These are phyloP conservation scores for Triops longicaudatus DNA, from an alignment of 1,140 invertebrate genomes.

Conservation along the genomic window DNA sequence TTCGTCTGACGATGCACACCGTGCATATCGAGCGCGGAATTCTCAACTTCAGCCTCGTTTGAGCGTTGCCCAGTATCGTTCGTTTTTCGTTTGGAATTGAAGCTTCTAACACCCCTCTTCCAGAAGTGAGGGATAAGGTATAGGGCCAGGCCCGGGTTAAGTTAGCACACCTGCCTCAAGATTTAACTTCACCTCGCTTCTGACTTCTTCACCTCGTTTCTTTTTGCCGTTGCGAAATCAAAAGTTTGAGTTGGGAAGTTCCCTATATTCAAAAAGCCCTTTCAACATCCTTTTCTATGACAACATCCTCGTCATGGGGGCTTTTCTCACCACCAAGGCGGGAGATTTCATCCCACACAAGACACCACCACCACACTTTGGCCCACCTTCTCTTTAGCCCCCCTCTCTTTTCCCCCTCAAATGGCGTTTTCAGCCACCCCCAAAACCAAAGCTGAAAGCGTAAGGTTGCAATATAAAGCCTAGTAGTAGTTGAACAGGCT, in stretches of 20 bases:
- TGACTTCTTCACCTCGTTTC: no score
- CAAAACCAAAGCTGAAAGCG: background rate
- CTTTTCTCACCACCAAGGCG: background rate
- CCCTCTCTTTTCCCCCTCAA: background rate
- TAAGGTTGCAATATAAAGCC: background rate
- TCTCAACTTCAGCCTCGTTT: no score
- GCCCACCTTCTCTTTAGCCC: background rate
- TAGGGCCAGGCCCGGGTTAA: no score
- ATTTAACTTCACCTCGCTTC: no score
- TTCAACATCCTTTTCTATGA: conserved; percentile 8
- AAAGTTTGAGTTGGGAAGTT: background rate
- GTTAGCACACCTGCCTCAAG: no score
- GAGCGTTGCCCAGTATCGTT: no score
- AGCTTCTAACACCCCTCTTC: no score
- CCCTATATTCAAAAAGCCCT: background rate
- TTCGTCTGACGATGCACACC: background rate
- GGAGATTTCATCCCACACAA: background rate
- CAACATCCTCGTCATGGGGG: background rate
- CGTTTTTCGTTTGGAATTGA: no score
- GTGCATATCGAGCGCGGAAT: background rate
- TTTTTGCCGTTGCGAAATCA: background rate
- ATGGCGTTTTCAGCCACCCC: background rate
- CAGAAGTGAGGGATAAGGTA: no score
- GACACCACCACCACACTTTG: background rate
- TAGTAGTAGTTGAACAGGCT: background rate